Conservation (phyloP, 1,140 invertebrate genomes). For the Cotesia vestalis region DNA sequence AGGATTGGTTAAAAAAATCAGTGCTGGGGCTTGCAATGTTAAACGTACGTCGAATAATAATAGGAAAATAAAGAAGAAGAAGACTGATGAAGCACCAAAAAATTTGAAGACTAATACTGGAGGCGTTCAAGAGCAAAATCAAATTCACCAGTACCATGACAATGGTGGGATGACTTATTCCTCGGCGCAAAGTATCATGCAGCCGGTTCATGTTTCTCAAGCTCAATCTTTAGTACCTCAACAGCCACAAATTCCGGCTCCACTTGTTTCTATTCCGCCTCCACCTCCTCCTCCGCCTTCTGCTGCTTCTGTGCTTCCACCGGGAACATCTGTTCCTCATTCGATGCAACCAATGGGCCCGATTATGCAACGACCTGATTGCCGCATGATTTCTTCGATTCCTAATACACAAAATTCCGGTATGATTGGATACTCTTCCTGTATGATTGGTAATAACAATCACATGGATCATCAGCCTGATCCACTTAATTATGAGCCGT, state of each 20-base stretch:
- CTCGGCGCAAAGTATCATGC: conserved; percentile 51
- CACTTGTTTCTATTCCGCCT: too few species aligned
- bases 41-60: conserved; percentile 16
- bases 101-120: conserved; percentile 42
- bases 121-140: conserved; percentile 43
- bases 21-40: conserved; percentile 25
- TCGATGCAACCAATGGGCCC: conserved; percentile 52
- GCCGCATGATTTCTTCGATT: conserved; percentile 54
- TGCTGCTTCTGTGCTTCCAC: conserved; percentile 35
- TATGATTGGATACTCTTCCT: conserved; percentile 55
- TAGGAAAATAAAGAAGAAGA: conserved; percentile 32
- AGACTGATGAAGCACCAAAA: conserved; percentile 29
- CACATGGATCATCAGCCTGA: conserved; percentile 60
- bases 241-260: too few species aligned
- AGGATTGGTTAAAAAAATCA: conserved; percentile 43
- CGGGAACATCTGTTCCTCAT: conserved; percentile 41
- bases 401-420: conserved; percentile 45
- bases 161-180: conserved; percentile 46
- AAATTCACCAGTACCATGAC: conserved; percentile 50
- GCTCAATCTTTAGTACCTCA: conserved; percentile 33
- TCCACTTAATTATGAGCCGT: conserved; percentile 61
- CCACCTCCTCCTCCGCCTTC: too few species aligned
- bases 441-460: conserved; percentile 54
- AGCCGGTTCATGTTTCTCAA: conserved; percentile 49
- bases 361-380: conserved; percentile 58